Base-by-base conservation (phyloP, 2,888 invertebrate genomes). In the Melieria crassipennis region DNA sequence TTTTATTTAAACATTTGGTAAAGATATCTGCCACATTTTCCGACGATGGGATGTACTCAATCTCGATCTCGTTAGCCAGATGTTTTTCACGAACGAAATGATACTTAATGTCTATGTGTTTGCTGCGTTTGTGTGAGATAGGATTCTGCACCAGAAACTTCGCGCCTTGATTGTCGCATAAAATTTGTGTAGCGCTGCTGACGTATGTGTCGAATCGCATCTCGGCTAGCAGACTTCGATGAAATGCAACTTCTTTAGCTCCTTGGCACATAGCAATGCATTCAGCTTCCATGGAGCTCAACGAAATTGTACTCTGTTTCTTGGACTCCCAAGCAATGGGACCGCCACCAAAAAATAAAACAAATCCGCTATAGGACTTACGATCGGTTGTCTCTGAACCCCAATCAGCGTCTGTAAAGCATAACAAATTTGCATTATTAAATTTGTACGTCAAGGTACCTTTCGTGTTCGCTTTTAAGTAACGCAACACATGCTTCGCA, bases 391-490 rank as follows among this genome's bases (percentile, higher is more conserved):
- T 43, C 10, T 76, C 73, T 1, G 73, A 75, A 11, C 71, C 74
- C 76, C 73, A 76, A 56, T 77, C 77, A 30, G 75, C 72, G 73
- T 77, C 76, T 71, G 76, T 62, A 11, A 48, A 74, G 45, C 63
- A 74, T 0, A 67, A 3, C 42, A 71, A 61, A 58, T 7, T 11
- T 42, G 65, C 48, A 55, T 66, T 63, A 64, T n/a, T 58, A 46
- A 45, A 11, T 3, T 72, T 52, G 10, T 43, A 70, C 13, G 42
- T 13, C 70, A 73, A 48, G 50, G 42, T 48, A 58, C 66, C 46
- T 47, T 67, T 69, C 10, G 61, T 55, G 2, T 45, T 43, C 6
- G 6, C 46, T 42, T 71, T 74, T 2, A 75, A 65, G 45, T 77
- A 73, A 16, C 74, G 60, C 30, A 77, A 62, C 1, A 71, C 58